Percentiles rank a stretch among this genome's conserved stretches.
Conservation (phyloP, 2,797 vertebrate genomes). For the Pipistrellus nathusii region DNA sequence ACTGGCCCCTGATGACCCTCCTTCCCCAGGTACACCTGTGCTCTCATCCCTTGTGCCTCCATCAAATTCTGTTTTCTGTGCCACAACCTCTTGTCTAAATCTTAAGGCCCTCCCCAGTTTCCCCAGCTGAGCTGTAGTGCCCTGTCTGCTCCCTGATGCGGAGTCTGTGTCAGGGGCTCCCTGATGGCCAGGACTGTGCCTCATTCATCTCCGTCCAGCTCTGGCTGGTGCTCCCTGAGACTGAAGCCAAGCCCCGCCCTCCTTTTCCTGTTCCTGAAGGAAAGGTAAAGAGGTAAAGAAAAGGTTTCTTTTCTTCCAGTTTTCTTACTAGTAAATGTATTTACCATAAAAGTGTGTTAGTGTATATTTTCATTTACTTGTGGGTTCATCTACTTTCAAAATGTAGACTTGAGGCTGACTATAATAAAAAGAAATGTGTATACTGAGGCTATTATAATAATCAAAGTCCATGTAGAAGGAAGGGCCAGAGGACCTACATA, state of each 20-base stretch:
- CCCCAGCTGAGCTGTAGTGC: neutral
- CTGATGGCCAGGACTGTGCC: neutral
- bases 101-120: neutral
- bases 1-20: neutral
- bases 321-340: neutral
- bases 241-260: neutral
- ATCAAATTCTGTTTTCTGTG: neutral
- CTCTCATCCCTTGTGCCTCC: neutral
- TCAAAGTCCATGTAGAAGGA: neutral
- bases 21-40: neutral
- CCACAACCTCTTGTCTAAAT: neutral
- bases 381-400: slow-evolving; percentile 38
- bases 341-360: neutral
- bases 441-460: neutral
- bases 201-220: neutral
- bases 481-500: neutral
- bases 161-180: neutral
- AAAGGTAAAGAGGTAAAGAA: neutral
- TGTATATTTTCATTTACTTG: neutral
- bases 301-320: slow-evolving; percentile 15
- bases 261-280: neutral
- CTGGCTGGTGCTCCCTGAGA: neutral
- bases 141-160: neutral
- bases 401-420: neutral
- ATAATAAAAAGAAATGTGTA: slow-evolving; percentile 4